A percentile compares a stretch with the other conserved stretches of the same genome.
Evolutionary conservation across 2,797 vertebrate species (phyloP).

Genomic region (Dromococcyx pavoninus): DNA sequence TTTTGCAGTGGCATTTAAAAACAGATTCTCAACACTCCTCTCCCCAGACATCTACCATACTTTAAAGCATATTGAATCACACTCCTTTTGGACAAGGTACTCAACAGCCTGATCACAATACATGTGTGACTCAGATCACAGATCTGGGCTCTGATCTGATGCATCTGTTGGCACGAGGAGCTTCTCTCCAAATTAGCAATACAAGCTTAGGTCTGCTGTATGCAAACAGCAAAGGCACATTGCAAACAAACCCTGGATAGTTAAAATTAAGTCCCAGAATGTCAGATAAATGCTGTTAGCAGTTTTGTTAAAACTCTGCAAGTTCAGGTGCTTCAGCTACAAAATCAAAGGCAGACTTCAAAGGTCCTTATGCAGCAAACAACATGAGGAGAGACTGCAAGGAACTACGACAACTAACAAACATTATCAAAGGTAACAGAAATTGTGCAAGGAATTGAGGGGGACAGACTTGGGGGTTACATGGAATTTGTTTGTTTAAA

Average conservation of each 20-base stretch:
- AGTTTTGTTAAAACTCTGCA: neutral
- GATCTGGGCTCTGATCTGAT: slow-evolving; percentile 34
- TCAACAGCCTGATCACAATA: slow-evolving; percentile 7
- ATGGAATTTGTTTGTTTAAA: neutral
- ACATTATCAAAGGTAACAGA: slow-evolving; percentile 38
- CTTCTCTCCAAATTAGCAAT: slow-evolving; percentile 11
- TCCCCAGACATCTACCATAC: neutral
- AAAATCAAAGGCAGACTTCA: slow-evolving; percentile 54
- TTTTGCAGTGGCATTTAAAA: neutral
- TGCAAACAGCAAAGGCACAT: neutral
- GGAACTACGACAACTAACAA: slow-evolving; percentile 38
- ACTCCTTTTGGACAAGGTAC: slow-evolving; percentile 29
- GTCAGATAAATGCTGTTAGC: neutral
- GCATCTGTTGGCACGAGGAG: neutral
- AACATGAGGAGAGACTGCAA: neutral
- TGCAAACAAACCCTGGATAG: slow-evolving; percentile 18
- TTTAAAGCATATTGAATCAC: slow-evolving; percentile 9
- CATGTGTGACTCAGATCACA: neutral
- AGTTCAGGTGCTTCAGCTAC: slow-evolving; percentile 7
- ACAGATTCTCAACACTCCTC: neutral
- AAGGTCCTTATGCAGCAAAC: slow-evolving; percentile 8
- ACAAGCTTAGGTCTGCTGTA: slow-evolving; percentile 21
- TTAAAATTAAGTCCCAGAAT: neutral
- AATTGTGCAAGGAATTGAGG: neutral
- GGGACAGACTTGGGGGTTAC: neutral